Base-by-base conservation (phyloP, 2,797 vertebrate genomes). In the Acrocephalus scirpaceus region DNA sequence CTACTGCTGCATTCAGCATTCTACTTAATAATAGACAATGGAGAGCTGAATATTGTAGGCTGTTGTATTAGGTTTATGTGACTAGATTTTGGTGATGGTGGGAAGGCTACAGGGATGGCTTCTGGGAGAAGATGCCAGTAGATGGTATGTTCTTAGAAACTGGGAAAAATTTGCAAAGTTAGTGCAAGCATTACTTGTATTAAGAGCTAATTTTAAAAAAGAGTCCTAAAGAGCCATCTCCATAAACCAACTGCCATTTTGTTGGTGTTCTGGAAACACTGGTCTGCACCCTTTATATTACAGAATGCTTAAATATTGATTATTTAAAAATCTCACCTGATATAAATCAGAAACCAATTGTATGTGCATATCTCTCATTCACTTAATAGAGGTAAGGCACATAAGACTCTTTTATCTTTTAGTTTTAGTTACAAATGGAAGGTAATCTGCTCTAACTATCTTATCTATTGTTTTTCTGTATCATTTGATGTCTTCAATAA, bases 1-100 rank as follows among this genome's bases (percentile, higher is more conserved):
- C 54, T 92, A 81, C 44, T 92, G 88, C 90, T 42, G 64, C 30
- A n/a, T 67, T 92, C 90, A 95, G 92, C 88, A 79, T 81, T 95
- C 83, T 95, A 14, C 38, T 95, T 88, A 88, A 77, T 90, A 95
- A 93, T 21, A 74, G 88, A 51, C 67, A 86, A 44, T 1, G 0
- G 57, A 72, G 62, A 88, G 51, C 22, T 76, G 72, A 86, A 44
- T 84, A 38, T 12, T 50, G 44, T 66, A 73, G 64, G 47, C 23
- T 79, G 30, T 58, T 76, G 10, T 23, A 9, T 4, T 71, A 12
- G 44, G 27, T 66, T 93, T 80, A 58, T 0, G 1, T 74, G 65
- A 48, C 13, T n/a, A 86, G 25, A 20, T 44, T 93, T 80, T 80
- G 54, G 32, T 69, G 20, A 22, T 2, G 2, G 9, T 26, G 17